These are phyloP conservation scores for Protonibea diacanthus DNA, from an alignment of 2,797 vertebrate species.

Conservation along the genomic window DNA sequence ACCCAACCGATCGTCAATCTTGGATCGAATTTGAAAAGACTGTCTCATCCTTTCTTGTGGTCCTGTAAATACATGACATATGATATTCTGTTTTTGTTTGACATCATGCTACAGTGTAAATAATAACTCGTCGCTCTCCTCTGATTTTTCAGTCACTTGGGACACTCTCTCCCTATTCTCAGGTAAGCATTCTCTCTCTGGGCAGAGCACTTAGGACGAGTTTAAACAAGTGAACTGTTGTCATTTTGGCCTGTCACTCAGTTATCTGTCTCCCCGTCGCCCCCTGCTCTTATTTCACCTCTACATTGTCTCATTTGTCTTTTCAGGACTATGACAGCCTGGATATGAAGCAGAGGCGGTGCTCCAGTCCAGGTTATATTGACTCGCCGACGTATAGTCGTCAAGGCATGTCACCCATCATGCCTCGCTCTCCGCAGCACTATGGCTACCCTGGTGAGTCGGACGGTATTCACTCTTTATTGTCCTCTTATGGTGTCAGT, in stretches of 20 bases:
- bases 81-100: neutral
- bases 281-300: neutral
- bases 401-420: constrained; percentile 93
- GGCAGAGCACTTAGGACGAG: constrained; percentile 11
- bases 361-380: constrained; percentile 94
- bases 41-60: neutral
- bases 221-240: constrained; percentile 35
- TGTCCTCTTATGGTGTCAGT: constrained; percentile 45
- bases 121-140: constrained; percentile 57
- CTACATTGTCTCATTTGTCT: constrained; percentile 19
- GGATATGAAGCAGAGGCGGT: constrained; percentile 90
- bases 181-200: constrained; percentile 84
- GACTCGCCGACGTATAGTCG: constrained; percentile 92
- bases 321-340: constrained; percentile 92
- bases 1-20: neutral
- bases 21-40: neutral
- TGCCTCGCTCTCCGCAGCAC: constrained; percentile 93
- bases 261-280: constrained; percentile 12
- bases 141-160: constrained; percentile 89
- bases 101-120: constrained; percentile 1
- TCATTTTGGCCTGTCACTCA: constrained; percentile 22
- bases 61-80: neutral
- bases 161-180: constrained; percentile 93
- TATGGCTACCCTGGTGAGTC: constrained; percentile 93
- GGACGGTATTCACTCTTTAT: neutral